phyloP scores from a whole-genome alignment of 2,888 invertebrate species.

The Anoncus sp. region DNA sequence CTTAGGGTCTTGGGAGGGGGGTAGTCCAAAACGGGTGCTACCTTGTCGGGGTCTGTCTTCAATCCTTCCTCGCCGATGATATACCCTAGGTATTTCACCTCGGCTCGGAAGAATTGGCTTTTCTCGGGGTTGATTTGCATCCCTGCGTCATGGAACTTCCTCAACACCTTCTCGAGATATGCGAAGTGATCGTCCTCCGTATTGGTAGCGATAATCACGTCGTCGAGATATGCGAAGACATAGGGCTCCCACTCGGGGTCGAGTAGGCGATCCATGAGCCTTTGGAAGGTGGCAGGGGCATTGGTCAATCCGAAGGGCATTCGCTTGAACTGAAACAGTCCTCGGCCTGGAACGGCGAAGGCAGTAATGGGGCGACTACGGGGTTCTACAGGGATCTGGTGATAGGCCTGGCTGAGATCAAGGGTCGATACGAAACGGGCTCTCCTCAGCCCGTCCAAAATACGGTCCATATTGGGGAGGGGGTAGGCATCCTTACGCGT shows the following conservation, averaged over 20 bases:
- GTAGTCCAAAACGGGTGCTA: no score
- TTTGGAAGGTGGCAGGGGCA: conserved; percentile 71
- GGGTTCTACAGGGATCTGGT: conserved; percentile 68
- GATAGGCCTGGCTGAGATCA: conserved; percentile 51
- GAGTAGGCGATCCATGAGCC: conserved; percentile 66
- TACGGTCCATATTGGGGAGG: not conserved
- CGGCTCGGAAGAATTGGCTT: no score
- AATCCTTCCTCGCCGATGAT: no score
- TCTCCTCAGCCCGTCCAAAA: not conserved
- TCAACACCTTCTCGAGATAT: conserved; percentile 2
- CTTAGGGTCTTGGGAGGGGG: no score
- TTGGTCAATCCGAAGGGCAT: conserved; percentile 72
- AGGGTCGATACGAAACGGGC: not conserved
- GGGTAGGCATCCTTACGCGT: not conserved
- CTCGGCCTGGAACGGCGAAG: conserved; percentile 71
- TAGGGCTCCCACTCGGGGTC: conserved; percentile 52
- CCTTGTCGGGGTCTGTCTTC: no score
- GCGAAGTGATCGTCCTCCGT: conserved; percentile 17
- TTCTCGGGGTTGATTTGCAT: no score
- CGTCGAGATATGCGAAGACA: conserved; percentile 40
- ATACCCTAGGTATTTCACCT: no score
- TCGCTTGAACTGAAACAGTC: conserved; percentile 71
- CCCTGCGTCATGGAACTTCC: no score
- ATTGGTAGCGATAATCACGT: conserved; percentile 28
- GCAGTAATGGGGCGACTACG: conserved; percentile 68